Evolutionary conservation across 2,113 vertebrate genomes (phyloP).

Genomic region (Ifrita kowaldi): DNA sequence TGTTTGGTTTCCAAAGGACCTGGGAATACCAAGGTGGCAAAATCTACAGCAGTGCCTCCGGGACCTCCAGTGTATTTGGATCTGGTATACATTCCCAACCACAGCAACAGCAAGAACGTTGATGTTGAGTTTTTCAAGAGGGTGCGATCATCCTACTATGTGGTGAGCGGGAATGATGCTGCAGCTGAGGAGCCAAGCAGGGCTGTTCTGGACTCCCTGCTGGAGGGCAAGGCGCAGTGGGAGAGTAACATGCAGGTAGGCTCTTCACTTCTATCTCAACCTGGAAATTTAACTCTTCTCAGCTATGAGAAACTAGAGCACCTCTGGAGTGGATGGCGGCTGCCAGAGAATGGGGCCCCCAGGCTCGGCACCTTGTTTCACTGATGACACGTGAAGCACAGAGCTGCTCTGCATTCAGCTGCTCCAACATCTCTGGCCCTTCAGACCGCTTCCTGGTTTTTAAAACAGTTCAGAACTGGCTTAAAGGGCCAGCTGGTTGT

Average conservation of each 20-base stretch:
- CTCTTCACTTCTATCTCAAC: neutral
- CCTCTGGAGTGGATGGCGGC: fast-evolving
- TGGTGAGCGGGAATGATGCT: slow-evolving; percentile 92
- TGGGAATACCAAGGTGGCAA: slow-evolving; percentile 77
- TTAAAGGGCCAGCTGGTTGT: neutral
- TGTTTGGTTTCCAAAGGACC: slow-evolving; percentile 71
- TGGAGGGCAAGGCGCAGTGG: slow-evolving; percentile 95
- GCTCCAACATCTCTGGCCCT: neutral
- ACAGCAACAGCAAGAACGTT: slow-evolving; percentile 94
- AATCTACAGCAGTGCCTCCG: slow-evolving; percentile 76
- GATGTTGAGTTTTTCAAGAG: slow-evolving; percentile 95
- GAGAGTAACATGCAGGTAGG: slow-evolving; percentile 91
- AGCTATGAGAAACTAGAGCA: neutral
- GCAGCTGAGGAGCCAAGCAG: slow-evolving; percentile 89
- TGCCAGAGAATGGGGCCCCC: fast-evolving
- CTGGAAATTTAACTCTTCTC: neutral
- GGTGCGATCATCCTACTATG: slow-evolving; percentile 92
- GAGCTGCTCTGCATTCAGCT: neutral
- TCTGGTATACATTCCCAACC: slow-evolving; percentile 96
- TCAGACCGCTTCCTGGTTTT: neutral
- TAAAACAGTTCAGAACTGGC: neutral
- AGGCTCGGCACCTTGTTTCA: neutral
- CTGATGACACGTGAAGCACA: neutral
- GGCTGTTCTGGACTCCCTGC: slow-evolving; percentile 87
- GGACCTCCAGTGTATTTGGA: slow-evolving; percentile 94